Evolutionary conservation across 2,113 vertebrate species (phyloP).

Genomic region (Lasiurus cinereus): DNA sequence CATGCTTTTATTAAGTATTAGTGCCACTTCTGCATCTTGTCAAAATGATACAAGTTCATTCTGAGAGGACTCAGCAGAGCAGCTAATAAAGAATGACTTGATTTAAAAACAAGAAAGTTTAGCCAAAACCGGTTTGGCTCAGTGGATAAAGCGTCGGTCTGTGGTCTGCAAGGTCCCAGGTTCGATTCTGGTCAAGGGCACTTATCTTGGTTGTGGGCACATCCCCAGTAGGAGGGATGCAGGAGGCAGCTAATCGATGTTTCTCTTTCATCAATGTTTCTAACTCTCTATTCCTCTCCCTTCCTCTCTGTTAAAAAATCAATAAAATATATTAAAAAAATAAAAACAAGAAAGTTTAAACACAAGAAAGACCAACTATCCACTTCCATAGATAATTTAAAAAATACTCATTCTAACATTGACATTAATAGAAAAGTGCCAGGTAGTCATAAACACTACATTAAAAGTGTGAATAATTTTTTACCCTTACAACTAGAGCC

Average conservation of each 20-base stretch:
- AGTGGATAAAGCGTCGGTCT: too few species aligned
- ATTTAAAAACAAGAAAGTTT: constrained; percentile 40
- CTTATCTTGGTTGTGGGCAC: too few species aligned
- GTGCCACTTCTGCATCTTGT: constrained; percentile 87
- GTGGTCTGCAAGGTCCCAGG: too few species aligned
- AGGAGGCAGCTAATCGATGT: too few species aligned
- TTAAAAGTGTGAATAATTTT: constrained; percentile 55
- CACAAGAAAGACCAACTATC: constrained; percentile 40
- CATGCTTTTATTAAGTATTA: constrained; percentile 90
- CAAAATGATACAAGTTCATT: constrained; percentile 84
- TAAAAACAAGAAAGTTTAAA: constrained; percentile 54
- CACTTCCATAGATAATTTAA: constrained; percentile 23
- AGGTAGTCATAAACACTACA: constrained; percentile 44
- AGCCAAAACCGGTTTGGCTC: too few species aligned
- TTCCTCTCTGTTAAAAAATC: too few species aligned
- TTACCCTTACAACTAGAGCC: neutral
- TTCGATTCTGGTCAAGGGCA: too few species aligned
- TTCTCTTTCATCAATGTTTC: too few species aligned
- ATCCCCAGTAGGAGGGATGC: too few species aligned
- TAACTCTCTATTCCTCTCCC: too few species aligned
- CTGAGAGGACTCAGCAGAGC: constrained; percentile 74
- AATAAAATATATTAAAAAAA: too few species aligned
- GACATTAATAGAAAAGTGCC: constrained; percentile 30
- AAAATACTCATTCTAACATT: constrained; percentile 43
- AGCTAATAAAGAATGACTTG: constrained; percentile 64